phyloP scores from a whole-genome alignment of 2,888 invertebrate species.

The Achlya flavicornis region DNA sequence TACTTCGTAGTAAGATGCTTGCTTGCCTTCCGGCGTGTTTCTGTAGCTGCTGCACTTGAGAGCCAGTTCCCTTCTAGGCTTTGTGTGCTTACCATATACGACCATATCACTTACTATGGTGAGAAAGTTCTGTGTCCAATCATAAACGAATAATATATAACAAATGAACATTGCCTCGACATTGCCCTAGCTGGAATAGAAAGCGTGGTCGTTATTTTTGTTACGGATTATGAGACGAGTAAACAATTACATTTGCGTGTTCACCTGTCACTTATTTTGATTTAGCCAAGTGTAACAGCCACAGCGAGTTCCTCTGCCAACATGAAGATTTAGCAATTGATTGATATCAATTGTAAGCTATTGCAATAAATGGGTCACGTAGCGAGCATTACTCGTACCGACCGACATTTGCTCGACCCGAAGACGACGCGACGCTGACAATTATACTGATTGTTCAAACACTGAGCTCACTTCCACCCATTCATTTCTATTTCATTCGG shows the following conservation, averaged over 20 bases:
- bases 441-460: conserved; percentile 54
- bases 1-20: no score
- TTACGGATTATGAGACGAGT: not conserved
- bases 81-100: no score
- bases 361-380: conserved; percentile 60
- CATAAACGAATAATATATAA: not conserved
- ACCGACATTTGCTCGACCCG: conserved; percentile 41
- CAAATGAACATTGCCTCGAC: not conserved
- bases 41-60: no score
- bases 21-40: no score
- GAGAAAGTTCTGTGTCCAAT: no score
- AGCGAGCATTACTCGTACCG: conserved; percentile 51
- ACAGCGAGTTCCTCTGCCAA: not conserved
- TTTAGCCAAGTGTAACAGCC: conserved; percentile 27
- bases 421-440: conserved; percentile 48
- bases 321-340: conserved; percentile 43
- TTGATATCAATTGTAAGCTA: conserved; percentile 63
- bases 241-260: conserved; percentile 22
- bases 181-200: not conserved
- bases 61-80: not conserved
- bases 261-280: conserved; percentile 32
- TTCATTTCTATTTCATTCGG: conserved; percentile 50
- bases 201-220: not conserved
- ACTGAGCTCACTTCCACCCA: conserved; percentile 46
- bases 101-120: no score